phyloP scores from a whole-genome alignment of 2,113 vertebrate species.

The cat (Felis catus) region F.catus_Fca126_mat1.0 CM031411.1:32803001-32803500 shows the following conservation, averaged over 20 bases:
- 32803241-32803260: neutral
- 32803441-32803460: constrained; percentile 53
- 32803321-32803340: neutral
- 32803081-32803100: neutral
- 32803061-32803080: neutral
- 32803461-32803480: neutral
- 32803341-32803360: neutral
- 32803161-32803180: neutral
- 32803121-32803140: neutral
- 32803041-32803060: neutral
- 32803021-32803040: neutral
- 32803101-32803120: constrained; percentile 23
- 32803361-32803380: constrained; percentile 55
- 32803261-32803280: constrained; percentile 32
- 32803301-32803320: neutral
- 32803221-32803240: constrained; percentile 28
- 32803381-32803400: neutral
- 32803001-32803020: neutral
- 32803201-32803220: constrained; percentile 11
- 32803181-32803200: constrained; percentile 35
- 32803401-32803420: neutral
- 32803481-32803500: neutral
- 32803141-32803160: neutral
- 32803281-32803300: neutral
- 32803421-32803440: constrained; percentile 25